Evolutionary conservation across 2,797 vertebrate genomes (phyloP), one percentile per base, ranked within the genome.

Genomic region (Squalus acanthias): DNA sequence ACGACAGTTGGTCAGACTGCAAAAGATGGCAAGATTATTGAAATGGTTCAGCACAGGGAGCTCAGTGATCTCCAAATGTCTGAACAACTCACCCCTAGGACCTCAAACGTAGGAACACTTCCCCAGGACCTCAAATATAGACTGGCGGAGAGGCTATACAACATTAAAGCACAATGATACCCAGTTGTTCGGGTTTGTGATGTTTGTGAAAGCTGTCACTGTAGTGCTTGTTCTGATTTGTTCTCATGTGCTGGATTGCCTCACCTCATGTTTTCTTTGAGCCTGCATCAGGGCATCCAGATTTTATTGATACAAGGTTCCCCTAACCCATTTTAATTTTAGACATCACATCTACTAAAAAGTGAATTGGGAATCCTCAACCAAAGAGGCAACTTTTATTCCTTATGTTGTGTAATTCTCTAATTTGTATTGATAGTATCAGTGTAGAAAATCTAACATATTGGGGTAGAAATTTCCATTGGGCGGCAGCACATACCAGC

Each of bases 1-100:
- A 92, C 1, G 96, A 76, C 98, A 98, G 87, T 97, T 97, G 70
- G 97, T 97, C 96, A 98, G 97, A 96, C 97, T 98, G 96, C 0
- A 89, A 97, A 39, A 39, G 26, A 96, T 57, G 94, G 15, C 74
- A 65, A 74, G 29, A 57, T 95, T 95, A 95, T 15, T 7, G 74
- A 39, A 50, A 53, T 76, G 13, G 7, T 76, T 95, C 29, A 7
- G 50, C 46, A 57, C 50, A 76, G 22, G 70, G 24, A 93, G 63
- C 7, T 46, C 91, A 46, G n/a, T 69, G 20, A 10, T 9, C 1
- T 39, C 60, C 15, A 17, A 82, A 92, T 39, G 3, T 20, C 39
- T 67, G 10, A 69, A 39, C 63, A 93, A 46, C 63, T 93, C 63
- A 65, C 13, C 2, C 5, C 39, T 9, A 46, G 91, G 60, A 10